Evolutionary conservation across 2,888 invertebrate species (phyloP).

Genomic region (Tenthredo scrophulariae): DNA sequence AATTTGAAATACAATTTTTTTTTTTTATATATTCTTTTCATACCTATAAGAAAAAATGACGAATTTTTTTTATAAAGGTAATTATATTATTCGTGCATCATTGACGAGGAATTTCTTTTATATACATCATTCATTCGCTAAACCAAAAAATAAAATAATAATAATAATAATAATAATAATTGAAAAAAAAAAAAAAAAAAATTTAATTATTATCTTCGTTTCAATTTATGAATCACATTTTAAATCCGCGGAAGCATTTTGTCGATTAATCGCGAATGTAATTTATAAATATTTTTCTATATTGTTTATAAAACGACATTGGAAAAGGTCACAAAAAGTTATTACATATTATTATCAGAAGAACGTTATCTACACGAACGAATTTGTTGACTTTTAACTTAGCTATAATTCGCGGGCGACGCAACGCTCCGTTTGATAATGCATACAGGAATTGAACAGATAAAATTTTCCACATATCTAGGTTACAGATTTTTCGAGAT

Average conservation of each 20-base stretch:
- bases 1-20: neutral
- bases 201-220: too few relatives aligned
- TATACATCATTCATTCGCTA: neutral
- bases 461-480: too few relatives aligned
- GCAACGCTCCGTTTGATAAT: neutral
- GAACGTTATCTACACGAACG: neutral
- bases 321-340: neutral
- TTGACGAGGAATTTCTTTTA: neutral
- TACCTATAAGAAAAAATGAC: neutral
- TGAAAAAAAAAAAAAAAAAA: too few relatives aligned
- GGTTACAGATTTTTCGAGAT: neutral
- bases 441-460: too few relatives aligned
- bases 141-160: neutral
- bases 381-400: conserved; percentile 4
- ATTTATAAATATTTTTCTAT: neutral
- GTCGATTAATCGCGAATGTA: neutral
- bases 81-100: neutral
- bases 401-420: neutral
- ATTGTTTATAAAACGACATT: neutral
- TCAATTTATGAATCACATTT: neutral
- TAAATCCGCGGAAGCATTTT: neutral
- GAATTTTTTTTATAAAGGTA: neutral
- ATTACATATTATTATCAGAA: neutral
- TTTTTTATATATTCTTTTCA: neutral
- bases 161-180: neutral